Evolutionary conservation across 1,140 invertebrate species (phyloP).

Genomic region (Bombus breviceps): DNA sequence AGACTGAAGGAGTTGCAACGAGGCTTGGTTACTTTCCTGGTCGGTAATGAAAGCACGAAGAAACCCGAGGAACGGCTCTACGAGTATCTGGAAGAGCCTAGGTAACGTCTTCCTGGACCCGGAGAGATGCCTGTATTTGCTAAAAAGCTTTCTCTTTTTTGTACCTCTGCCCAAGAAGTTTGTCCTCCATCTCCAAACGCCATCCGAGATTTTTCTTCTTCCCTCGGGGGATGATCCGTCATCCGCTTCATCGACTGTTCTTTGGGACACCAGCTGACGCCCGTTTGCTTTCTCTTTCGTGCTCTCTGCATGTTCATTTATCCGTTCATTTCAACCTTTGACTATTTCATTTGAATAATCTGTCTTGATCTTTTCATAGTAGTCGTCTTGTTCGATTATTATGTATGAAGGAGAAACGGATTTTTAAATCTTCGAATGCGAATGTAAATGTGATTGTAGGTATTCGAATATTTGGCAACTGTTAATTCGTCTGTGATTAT

Average conservation of each 20-base stretch:
- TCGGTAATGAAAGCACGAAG: constrained; percentile 72
- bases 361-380: neutral
- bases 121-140: constrained; percentile 31
- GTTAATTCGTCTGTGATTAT: no score
- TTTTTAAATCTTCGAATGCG: no score
- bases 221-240: neutral
- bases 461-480: no score
- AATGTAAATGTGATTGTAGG: no score
- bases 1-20: constrained; percentile 75
- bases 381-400: neutral
- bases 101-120: constrained; percentile 67
- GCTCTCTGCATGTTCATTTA: neutral
- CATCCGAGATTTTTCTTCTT: neutral
- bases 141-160: constrained; percentile 13
- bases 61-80: constrained; percentile 70
- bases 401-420: neutral
- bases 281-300: neutral
- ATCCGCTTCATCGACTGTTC: constrained; percentile 13
- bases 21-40: constrained; percentile 73
- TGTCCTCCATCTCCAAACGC: neutral
- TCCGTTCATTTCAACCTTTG: neutral
- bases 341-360: neutral
- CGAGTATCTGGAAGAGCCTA: constrained; percentile 70
- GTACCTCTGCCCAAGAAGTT: neutral
- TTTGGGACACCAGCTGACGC: neutral